These are phyloP conservation scores for Penaeus indicus DNA, from an alignment of 1,140 invertebrate genomes.

Conservation along the genomic window DNA sequence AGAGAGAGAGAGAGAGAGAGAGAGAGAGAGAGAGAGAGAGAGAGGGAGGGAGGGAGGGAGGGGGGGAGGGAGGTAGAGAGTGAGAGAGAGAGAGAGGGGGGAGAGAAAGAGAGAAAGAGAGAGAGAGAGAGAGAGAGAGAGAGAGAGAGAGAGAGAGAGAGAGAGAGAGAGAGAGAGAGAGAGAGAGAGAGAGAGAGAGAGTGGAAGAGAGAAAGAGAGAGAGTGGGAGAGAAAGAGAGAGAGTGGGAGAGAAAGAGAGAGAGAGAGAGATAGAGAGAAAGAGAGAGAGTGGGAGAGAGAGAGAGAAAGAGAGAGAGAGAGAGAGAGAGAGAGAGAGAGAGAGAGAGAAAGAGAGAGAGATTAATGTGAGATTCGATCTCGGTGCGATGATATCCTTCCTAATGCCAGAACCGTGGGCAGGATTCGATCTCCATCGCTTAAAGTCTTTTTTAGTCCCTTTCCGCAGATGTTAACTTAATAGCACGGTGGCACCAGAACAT, in stretches of 20 bases:
- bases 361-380: not conserved
- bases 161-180: not conserved
- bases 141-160: not conserved
- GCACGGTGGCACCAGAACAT: too few relatives aligned
- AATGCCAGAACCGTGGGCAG: too few relatives aligned
- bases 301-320: not conserved
- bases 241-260: not conserved
- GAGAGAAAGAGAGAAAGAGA: not conserved
- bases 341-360: not conserved
- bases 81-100: too few relatives aligned
- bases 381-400: not conserved
- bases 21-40: too few relatives aligned
- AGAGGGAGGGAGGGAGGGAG: not conserved
- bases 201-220: not conserved
- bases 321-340: not conserved
- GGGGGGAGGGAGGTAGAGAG: not conserved
- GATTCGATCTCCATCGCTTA: too few relatives aligned
- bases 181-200: not conserved
- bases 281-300: conserved; percentile 12
- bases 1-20: not conserved
- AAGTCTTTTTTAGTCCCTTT: too few relatives aligned
- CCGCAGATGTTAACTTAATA: too few relatives aligned
- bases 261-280: not conserved
- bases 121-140: conserved; percentile 16
- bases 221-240: not conserved